These are phyloP conservation scores for Acestrorhynchus altus DNA, from an alignment of 2,797 vertebrate species.

Conservation along the genomic window DNA sequence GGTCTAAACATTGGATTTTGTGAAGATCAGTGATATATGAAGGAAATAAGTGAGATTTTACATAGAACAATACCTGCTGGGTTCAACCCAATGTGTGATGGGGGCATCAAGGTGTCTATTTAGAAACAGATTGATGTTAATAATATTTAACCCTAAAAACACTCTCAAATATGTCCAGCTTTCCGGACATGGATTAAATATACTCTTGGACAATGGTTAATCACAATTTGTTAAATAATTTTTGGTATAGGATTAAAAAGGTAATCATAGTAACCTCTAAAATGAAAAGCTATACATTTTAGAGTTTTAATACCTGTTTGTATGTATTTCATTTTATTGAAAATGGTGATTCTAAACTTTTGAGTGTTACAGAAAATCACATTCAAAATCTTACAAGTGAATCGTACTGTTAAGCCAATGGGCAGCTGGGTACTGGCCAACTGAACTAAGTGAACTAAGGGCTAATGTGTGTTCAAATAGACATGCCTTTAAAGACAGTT, in stretches of 20 bases:
- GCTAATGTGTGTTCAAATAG: neutral
- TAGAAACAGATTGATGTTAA: neutral
- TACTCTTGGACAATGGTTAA: too few relatives aligned
- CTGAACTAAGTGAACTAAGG: neutral
- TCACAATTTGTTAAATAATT: too few relatives aligned
- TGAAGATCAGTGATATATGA: neutral
- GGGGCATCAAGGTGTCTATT: neutral
- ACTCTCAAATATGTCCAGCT: neutral
- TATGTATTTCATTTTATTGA: too few relatives aligned
- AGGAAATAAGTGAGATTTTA: neutral
- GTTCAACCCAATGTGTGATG: neutral
- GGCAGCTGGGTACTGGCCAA: neutral
- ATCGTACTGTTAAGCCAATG: neutral
- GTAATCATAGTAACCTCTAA: too few relatives aligned
- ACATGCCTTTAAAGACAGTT: slow-evolving; percentile 13
- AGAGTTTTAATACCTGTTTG: too few relatives aligned
- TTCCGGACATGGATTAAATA: too few relatives aligned
- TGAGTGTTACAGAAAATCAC: too few relatives aligned
- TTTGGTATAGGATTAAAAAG: too few relatives aligned
- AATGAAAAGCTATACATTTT: too few relatives aligned
- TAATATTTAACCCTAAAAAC: neutral
- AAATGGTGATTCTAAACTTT: too few relatives aligned
- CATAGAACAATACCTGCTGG: neutral
- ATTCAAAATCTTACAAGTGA: too few relatives aligned
- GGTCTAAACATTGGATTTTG: neutral